A percentile compares a stretch with the other conserved stretches of the same genome.
phyloP scores from a whole-genome alignment of 1,140 invertebrate species.

The Thaumatotibia leucotreta region DNA sequence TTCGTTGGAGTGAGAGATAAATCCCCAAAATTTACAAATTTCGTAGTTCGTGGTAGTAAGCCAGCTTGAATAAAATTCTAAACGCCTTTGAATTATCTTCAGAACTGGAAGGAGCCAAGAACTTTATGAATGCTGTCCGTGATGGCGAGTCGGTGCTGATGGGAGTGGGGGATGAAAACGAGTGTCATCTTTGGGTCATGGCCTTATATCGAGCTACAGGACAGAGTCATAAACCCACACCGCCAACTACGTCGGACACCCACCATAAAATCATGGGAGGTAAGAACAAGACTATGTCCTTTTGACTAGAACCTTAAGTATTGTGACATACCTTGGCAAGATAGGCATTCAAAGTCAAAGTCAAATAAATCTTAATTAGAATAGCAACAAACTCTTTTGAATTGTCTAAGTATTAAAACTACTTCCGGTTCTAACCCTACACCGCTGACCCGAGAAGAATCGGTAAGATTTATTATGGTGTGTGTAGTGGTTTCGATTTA shows the following conservation, averaged over 20 bases:
- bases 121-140: constrained; percentile 98
- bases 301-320: too few relatives aligned
- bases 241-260: constrained; percentile 89
- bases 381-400: too few relatives aligned
- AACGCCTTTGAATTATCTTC: constrained; percentile 17
- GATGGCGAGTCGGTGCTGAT: constrained; percentile 98
- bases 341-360: too few relatives aligned
- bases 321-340: too few relatives aligned
- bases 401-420: too few relatives aligned
- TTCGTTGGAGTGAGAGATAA: too few relatives aligned
- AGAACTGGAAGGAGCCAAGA: constrained; percentile 92
- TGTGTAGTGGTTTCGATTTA: neutral
- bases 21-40: too few relatives aligned
- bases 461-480: too few relatives aligned
- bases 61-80: neutral
- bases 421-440: too few relatives aligned
- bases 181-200: constrained; percentile 99
- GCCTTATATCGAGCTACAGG: constrained; percentile 99
- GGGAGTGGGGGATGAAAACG: constrained; percentile 98
- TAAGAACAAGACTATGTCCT: too few relatives aligned
- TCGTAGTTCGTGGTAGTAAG: constrained; percentile 3
- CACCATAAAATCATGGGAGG: constrained; percentile 76
- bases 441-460: too few relatives aligned
- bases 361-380: too few relatives aligned
- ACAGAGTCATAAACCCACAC: constrained; percentile 98